These are phyloP conservation scores for Pseudolaguvia tuberculata DNA, from an alignment of 2,113 vertebrate species.

Conservation along the genomic window DNA sequence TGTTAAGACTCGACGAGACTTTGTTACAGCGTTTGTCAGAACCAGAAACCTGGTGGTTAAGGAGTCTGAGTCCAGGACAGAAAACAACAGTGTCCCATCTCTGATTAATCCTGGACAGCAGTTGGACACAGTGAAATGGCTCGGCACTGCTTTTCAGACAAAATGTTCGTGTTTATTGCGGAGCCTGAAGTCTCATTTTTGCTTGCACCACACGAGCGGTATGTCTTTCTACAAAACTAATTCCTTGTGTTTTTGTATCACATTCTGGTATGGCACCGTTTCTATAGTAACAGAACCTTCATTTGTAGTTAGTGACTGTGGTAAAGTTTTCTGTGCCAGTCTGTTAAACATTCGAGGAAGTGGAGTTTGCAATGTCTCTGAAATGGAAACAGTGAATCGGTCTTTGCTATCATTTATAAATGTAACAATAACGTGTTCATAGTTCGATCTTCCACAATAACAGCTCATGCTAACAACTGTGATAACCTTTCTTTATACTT, in stretches of 20 bases:
- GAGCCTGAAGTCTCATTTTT: neutral
- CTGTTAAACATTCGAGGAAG: too few relatives aligned
- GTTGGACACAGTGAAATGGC: neutral
- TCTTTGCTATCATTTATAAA: too few relatives aligned
- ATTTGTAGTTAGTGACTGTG: too few relatives aligned
- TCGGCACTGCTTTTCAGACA: neutral
- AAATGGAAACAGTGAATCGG: too few relatives aligned
- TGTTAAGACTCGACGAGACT: constrained; percentile 23
- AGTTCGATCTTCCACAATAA: too few relatives aligned
- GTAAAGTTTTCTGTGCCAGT: too few relatives aligned
- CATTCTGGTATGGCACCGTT: neutral
- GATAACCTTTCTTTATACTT: too few relatives aligned
- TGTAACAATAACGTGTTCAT: too few relatives aligned
- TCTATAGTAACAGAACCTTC: neutral
- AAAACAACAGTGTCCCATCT: neutral
- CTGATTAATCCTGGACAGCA: neutral
- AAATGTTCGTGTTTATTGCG: neutral
- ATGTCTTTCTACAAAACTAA: neutral
- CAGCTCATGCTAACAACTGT: too few relatives aligned
- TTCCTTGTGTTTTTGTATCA: neutral
- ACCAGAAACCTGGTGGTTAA: neutral
- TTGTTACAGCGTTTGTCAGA: neutral
- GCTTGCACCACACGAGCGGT: neutral
- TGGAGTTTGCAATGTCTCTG: too few relatives aligned
- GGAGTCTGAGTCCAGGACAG: neutral